Conservation (phyloP, 2,797 vertebrate species). For the Fratercula arctica region DNA sequence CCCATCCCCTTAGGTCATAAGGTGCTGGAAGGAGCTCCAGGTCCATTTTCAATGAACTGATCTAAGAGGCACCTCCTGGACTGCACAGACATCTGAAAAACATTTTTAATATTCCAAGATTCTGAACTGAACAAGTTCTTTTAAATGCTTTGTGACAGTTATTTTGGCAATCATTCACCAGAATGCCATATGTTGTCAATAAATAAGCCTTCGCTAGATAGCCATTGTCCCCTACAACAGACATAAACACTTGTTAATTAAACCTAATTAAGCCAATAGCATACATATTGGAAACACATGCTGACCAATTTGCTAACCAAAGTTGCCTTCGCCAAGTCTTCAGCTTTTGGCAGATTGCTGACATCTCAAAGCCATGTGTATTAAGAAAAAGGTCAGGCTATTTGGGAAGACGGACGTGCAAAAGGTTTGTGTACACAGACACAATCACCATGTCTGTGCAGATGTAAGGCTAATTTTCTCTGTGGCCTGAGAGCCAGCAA, state of each 20-base stretch:
- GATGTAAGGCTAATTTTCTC: neutral
- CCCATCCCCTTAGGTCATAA: neutral
- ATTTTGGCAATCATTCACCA: constrained; percentile 1
- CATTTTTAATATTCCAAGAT: neutral
- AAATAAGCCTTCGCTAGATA: constrained; percentile 21
- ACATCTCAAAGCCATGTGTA: neutral
- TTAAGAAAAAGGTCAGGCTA: neutral
- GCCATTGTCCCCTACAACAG: neutral
- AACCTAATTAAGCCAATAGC: constrained; percentile 26
- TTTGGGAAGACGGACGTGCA: neutral
- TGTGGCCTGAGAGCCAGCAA: neutral
- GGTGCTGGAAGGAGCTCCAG: neutral
- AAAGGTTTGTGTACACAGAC: neutral
- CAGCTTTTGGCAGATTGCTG: neutral
- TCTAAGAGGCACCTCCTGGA: neutral
- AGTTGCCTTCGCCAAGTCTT: neutral
- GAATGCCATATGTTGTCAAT: neutral
- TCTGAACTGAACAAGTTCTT: neutral
- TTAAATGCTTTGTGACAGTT: neutral
- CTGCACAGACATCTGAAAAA: neutral
- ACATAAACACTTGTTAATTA: constrained; percentile 32
- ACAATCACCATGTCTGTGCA: neutral
- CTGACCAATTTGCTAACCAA: constrained; percentile 1
- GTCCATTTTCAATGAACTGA: neutral
- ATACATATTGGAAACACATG: constrained; percentile 21